These are phyloP conservation scores for Electrophaes corylata DNA, from an alignment of 2,888 invertebrate species.

Conservation along the genomic window DNA sequence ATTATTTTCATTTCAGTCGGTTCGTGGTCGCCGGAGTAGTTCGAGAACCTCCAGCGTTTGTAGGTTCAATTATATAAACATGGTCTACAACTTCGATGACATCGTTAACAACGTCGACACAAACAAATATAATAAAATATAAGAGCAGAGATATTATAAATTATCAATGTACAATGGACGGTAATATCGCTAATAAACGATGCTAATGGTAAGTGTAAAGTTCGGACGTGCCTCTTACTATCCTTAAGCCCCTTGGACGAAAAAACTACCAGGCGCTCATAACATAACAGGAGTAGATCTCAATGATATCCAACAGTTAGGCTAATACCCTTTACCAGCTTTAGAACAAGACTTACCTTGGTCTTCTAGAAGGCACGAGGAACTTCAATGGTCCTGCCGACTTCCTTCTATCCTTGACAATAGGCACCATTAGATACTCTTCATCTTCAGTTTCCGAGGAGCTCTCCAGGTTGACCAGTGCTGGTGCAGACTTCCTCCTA, in stretches of 20 bases:
- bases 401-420: conserved; percentile 75
- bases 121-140: too few species aligned
- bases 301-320: too few species aligned
- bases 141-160: too few species aligned
- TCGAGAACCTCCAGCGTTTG: too few species aligned
- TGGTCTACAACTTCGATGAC: too few species aligned
- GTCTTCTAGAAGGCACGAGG: conserved; percentile 67
- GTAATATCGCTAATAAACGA: too few species aligned
- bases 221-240: background rate
- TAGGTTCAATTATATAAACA: too few species aligned
- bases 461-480: conserved; percentile 77
- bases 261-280: conserved; percentile 3
- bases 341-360: conserved; percentile 60
- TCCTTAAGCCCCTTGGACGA: background rate
- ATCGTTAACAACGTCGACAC: too few species aligned
- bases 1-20: too few species aligned
- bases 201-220: too few species aligned
- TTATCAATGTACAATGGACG: too few species aligned
- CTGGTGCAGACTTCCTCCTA: conserved; percentile 83
- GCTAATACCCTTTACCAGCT: background rate
- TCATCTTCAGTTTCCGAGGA: conserved; percentile 76
- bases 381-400: conserved; percentile 81
- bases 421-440: conserved; percentile 76
- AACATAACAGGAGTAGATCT: background rate
- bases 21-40: too few species aligned